Base-by-base conservation (phyloP, 2,888 invertebrate genomes). In the Drosophila setosimentum region DNA sequence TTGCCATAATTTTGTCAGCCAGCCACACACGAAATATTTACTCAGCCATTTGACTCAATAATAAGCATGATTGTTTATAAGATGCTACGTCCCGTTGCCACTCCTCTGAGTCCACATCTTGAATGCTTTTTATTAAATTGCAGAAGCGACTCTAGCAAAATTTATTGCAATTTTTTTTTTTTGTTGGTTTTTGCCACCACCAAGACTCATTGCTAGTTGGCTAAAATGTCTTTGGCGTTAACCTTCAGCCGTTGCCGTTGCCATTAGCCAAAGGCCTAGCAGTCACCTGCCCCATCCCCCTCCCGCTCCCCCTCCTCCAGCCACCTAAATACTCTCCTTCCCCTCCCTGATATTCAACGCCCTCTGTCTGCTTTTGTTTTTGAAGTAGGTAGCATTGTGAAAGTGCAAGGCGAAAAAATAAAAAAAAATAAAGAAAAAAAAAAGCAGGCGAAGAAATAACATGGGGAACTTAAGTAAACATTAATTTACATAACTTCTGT, bases 401-500 rank as follows among this genome's bases (percentile, higher is more conserved):
- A 90, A 90, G 80, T 86, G 86, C 86, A 89, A 76, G 79, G 72
- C 75, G 67, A 68, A 82, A 64, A 61, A 71, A 63, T 69, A 70
- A 64, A 59, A 72, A 61, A 59, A 72, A 62, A 73, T 58, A 59
- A 72, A 63, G 35, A 67, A 50, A 57, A 71, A 70, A 69, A 66
- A 60, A 63, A 70, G 50, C 68, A 42, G 30, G 57, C 69, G 69
- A 78, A 83, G 85, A 87, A 91, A 92, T 88, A 86, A 86, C 85
- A 86, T 90, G 85, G 85, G 91, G 90, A 92, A 91, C 92, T 92
- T 92, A 92, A 93, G 90, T 91, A 92, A 92, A 92, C 93, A 92
- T 92, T 93, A 91, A 92, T 92, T 92, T 93, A 92, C 92, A 92
- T 92, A 92, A 93, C 92, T 92, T 92, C 90, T 90, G 89, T 83